phyloP scores from a whole-genome alignment of 2,888 invertebrate species.

The Andrena trimmerana region DNA sequence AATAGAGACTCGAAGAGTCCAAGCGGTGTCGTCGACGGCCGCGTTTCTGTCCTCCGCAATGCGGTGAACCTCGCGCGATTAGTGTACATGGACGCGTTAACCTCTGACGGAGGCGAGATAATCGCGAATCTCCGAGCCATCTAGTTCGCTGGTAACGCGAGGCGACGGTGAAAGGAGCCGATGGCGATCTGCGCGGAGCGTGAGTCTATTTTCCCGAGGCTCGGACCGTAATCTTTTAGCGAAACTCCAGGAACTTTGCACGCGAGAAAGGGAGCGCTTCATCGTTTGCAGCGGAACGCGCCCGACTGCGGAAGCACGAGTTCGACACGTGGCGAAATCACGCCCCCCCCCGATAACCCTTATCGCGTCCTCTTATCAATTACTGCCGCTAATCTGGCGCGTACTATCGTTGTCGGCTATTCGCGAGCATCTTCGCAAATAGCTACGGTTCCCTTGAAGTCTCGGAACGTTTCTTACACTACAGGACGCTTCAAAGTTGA shows the following conservation, averaged over 20 bases:
- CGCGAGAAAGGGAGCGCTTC: neutral
- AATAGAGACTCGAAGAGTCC: no score
- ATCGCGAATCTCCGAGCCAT: conserved; percentile 12
- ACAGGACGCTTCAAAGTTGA: neutral
- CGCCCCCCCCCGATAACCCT: conserved; percentile 37
- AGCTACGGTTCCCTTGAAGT: neutral
- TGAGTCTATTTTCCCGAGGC: no score
- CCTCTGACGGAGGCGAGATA: conserved; percentile 37
- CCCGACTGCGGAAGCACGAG: conserved; percentile 8
- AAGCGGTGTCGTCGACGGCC: neutral
- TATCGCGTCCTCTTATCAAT: conserved; percentile 43
- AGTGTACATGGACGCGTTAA: conserved; percentile 25
- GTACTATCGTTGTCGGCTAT: neutral
- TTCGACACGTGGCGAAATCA: conserved; percentile 34
- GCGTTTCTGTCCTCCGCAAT: neutral
- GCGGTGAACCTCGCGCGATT: conserved; percentile 8
- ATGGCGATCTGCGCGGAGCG: neutral
- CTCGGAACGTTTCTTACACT: neutral
- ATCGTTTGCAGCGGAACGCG: neutral
- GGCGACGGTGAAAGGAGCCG: neutral
- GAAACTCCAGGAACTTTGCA: neutral
- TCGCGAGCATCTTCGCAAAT: conserved; percentile 13
- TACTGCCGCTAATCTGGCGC: conserved; percentile 8
- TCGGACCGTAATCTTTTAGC: no score
- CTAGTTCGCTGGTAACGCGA: neutral